Evolutionary conservation across 1,140 invertebrate species (phyloP).

Genomic region (Drosophila subpulchrella): DNA sequence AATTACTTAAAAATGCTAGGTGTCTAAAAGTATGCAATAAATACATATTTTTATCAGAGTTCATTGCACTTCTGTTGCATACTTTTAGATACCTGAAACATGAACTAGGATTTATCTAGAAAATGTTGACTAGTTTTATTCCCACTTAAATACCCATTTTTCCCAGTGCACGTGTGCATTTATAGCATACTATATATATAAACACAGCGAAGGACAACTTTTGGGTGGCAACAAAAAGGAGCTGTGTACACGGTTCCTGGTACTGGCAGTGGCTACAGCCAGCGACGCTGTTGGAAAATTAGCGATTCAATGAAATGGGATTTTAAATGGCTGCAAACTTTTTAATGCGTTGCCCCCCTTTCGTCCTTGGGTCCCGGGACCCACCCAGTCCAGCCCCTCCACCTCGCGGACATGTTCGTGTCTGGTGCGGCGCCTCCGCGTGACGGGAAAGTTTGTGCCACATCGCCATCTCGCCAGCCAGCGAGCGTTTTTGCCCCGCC

Average conservation of each 20-base stretch:
- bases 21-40: too few species aligned
- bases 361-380: neutral
- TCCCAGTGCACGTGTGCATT: conserved; percentile 26
- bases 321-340: conserved; percentile 84
- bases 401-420: conserved; percentile 60
- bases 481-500: conserved; percentile 64
- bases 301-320: conserved; percentile 84
- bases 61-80: too few species aligned
- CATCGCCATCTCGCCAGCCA: conserved; percentile 15
- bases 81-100: too few species aligned
- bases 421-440: conserved; percentile 62
- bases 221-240: conserved; percentile 44
- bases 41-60: too few species aligned
- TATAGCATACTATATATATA: conserved; percentile 22
- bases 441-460: conserved; percentile 52
- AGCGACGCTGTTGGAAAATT: conserved; percentile 75
- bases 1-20: too few species aligned
- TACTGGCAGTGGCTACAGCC: conserved; percentile 23
- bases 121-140: too few species aligned
- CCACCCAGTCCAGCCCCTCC: conserved; percentile 5
- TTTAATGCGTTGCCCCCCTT: conserved; percentile 70
- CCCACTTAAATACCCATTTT: neutral
- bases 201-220: conserved; percentile 43
- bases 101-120: neutral
- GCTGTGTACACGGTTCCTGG: conserved; percentile 39